phyloP scores from a whole-genome alignment of 2,888 invertebrate species.

The Drosophila longiperda region DNA sequence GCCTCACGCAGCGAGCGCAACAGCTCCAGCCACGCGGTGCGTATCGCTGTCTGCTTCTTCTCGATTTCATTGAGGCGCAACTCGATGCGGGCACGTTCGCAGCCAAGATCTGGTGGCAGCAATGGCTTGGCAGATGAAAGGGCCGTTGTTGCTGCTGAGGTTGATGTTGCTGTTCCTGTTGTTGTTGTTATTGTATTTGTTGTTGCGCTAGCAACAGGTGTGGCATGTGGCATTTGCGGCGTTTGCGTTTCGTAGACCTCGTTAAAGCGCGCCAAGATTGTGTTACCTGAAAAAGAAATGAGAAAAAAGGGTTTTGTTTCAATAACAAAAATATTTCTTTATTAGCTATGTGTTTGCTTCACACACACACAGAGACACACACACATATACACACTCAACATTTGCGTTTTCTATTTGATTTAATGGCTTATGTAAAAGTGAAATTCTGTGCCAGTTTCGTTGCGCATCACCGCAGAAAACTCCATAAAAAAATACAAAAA shows the following conservation, averaged over 20 bases:
- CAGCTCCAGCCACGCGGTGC: constrained; percentile 87
- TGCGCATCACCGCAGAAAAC: constrained; percentile 24
- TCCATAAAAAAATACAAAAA: background rate
- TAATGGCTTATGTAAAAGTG: constrained; percentile 41
- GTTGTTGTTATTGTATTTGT: constrained; percentile 31
- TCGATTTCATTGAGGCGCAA: constrained; percentile 87
- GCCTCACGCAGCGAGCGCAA: constrained; percentile 87
- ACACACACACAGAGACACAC: background rate
- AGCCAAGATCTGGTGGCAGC: constrained; percentile 88
- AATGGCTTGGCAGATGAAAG: constrained; percentile 45
- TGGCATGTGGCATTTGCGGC: constrained; percentile 32
- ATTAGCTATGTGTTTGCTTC: constrained; percentile 28
- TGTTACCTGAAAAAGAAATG: constrained; percentile 79
- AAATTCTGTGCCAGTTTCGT: constrained; percentile 43
- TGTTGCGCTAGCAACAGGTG: constrained; percentile 31
- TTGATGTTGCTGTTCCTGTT: constrained; percentile 27
- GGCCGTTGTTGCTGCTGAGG: constrained; percentile 28
- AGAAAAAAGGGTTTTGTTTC: constrained; percentile 43
- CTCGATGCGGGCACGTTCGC: constrained; percentile 87
- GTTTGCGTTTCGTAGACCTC: constrained; percentile 80
- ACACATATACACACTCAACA: constrained; percentile 31
- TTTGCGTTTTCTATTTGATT: constrained; percentile 48
- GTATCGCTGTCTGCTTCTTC: constrained; percentile 87
- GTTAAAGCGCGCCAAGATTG: constrained; percentile 83
- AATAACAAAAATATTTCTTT: constrained; percentile 41